Conservation (phyloP, 2,797 vertebrate genomes). For the Myotis daubentonii region DNA sequence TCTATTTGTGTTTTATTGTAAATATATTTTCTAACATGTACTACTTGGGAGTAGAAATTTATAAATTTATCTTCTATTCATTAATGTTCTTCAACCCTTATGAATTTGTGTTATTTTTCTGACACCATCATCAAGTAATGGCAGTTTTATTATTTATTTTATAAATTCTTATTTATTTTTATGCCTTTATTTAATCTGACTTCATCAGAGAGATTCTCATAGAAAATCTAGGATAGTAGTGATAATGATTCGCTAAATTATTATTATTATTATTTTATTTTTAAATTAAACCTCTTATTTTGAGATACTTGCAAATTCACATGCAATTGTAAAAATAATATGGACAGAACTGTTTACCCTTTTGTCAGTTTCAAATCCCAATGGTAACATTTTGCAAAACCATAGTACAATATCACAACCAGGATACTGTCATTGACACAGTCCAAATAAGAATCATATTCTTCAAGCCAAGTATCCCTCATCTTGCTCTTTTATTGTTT, state of each 20-base stretch:
- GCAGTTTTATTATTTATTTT: not conserved
- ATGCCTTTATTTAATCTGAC: not conserved
- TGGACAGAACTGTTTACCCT: not conserved
- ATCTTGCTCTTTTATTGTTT: not conserved
- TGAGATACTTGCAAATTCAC: not conserved
- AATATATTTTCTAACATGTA: not conserved
- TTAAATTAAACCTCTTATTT: not conserved
- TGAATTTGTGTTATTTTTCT: not conserved
- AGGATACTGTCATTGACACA: not conserved
- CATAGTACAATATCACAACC: not conserved
- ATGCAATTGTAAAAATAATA: not conserved
- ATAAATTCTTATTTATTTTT: not conserved
- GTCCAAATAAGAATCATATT: not conserved
- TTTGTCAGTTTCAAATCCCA: not conserved
- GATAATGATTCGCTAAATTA: not conserved
- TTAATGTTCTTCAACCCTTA: not conserved
- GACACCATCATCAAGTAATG: not conserved
- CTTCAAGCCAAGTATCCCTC: not conserved
- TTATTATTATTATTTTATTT: not conserved
- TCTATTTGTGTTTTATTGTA: not conserved
- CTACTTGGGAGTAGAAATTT: not conserved
- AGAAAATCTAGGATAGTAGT: not conserved
- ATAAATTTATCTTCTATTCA: slow-evolving; percentile 8
- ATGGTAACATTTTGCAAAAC: not conserved
- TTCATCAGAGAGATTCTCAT: not conserved